Evolutionary conservation across 2,888 invertebrate genomes (phyloP).

Genomic region (Acanthoscelides obtectus): DNA sequence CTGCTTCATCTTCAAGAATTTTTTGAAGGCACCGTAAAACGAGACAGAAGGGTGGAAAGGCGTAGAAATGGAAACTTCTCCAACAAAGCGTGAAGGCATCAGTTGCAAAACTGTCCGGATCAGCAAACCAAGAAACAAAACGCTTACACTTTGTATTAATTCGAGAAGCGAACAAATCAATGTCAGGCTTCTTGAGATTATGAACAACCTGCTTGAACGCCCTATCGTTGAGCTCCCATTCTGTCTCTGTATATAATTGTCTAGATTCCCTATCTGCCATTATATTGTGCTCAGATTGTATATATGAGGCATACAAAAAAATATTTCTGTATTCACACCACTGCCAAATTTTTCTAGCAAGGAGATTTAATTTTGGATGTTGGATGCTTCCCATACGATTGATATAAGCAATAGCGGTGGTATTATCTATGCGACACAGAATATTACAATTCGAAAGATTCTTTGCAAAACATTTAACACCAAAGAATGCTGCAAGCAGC

Average conservation of each 20-base stretch:
- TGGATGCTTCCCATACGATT: conserved; percentile 1
- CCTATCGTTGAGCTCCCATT: conserved; percentile 3
- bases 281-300: not conserved
- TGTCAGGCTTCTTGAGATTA: not conserved
- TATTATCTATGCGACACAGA: conserved; percentile 5
- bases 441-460: not conserved
- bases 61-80: too few relatives aligned
- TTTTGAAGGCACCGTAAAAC: too few relatives aligned
- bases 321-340: conserved; percentile 4
- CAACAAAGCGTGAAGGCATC: conserved; percentile 5
- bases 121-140: conserved; percentile 6
- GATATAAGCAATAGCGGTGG: conserved; percentile 1
- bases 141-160: conserved; percentile 6
- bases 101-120: too few relatives aligned
- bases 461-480: conserved; percentile 2
- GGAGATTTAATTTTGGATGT: not conserved
- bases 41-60: too few relatives aligned
- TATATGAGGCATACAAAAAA: conserved; percentile 1
- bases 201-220: conserved; percentile 6
- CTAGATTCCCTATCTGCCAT: not conserved
- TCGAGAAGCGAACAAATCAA: conserved; percentile 11
- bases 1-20: too few relatives aligned
- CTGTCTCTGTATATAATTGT: conserved; percentile 4
- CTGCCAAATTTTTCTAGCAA: conserved; percentile 2
- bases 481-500: conserved; percentile 3